phyloP scores from a whole-genome alignment of 2,888 invertebrate genomes.

The Peribatodes rhomboidaria region DNA sequence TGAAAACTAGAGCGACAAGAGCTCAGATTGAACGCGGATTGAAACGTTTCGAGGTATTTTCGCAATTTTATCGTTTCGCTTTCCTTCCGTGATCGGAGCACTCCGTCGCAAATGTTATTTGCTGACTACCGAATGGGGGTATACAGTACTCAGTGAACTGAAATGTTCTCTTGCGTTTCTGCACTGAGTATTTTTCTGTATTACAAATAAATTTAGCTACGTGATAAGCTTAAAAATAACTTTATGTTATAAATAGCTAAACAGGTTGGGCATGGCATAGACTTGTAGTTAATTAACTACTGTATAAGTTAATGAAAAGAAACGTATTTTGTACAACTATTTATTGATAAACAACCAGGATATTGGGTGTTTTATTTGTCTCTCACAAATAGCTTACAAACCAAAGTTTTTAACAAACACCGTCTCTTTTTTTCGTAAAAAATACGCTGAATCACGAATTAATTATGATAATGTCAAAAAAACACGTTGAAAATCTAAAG shows the following conservation, averaged over 20 bases:
- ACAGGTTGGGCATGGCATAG: too few species aligned
- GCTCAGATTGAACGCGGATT: conserved; percentile 13
- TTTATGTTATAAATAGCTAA: too few species aligned
- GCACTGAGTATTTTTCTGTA: not conserved
- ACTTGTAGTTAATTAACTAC: not conserved
- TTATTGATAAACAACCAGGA: too few species aligned
- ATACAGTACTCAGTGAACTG: not conserved
- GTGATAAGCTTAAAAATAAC: too few species aligned
- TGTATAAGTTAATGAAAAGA: not conserved
- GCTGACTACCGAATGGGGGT: not conserved
- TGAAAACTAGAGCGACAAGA: conserved; percentile 10
- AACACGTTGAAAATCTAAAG: not conserved
- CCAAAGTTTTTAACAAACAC: too few species aligned
- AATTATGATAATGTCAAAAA: conserved; percentile 1
- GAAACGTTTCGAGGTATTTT: conserved; percentile 15
- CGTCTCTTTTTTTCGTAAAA: too few species aligned
- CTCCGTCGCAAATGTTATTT: conserved; percentile 17
- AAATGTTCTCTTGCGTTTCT: not conserved
- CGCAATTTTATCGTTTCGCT: conserved; percentile 26
- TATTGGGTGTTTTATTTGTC: too few species aligned
- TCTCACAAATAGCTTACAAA: too few species aligned
- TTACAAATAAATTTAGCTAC: not conserved
- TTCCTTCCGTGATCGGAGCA: conserved; percentile 17
- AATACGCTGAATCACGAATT: not conserved
- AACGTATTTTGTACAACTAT: not conserved